Evolutionary conservation across 2,888 invertebrate genomes (phyloP).

Genomic region (Tipula lateralis): DNA sequence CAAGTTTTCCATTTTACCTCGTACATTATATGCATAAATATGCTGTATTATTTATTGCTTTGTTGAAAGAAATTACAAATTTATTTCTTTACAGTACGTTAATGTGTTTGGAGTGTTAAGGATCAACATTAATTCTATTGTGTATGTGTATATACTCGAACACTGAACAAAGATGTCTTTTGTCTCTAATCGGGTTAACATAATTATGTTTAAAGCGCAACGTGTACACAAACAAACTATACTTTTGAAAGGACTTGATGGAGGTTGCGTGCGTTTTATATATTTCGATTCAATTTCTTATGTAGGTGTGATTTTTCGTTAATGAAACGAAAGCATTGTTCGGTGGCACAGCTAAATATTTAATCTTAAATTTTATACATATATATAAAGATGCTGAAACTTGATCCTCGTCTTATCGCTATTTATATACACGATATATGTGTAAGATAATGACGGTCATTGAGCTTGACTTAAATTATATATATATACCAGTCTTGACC

Average conservation of each 20-base stretch:
- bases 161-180: not conserved
- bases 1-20: not conserved
- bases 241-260: not conserved
- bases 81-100: not conserved
- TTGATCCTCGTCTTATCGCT: not conserved
- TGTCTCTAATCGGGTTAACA: not conserved
- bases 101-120: not conserved
- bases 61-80: constrained; percentile 7
- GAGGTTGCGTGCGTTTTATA: not conserved
- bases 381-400: not conserved
- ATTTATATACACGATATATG: not conserved
- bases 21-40: not conserved
- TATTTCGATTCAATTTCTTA: not conserved
- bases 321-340: not conserved
- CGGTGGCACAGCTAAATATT: not conserved
- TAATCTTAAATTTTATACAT: not conserved
- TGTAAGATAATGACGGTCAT: not conserved
- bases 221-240: not conserved
- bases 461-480: not conserved
- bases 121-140: not conserved
- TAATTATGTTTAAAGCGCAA: not conserved
- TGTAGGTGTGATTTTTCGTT: not conserved
- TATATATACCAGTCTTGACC: not conserved
- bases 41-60: not conserved
- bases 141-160: not conserved